Conservation (phyloP, 2,113 vertebrate species). For the Xiphophorus couchianus region DNA sequence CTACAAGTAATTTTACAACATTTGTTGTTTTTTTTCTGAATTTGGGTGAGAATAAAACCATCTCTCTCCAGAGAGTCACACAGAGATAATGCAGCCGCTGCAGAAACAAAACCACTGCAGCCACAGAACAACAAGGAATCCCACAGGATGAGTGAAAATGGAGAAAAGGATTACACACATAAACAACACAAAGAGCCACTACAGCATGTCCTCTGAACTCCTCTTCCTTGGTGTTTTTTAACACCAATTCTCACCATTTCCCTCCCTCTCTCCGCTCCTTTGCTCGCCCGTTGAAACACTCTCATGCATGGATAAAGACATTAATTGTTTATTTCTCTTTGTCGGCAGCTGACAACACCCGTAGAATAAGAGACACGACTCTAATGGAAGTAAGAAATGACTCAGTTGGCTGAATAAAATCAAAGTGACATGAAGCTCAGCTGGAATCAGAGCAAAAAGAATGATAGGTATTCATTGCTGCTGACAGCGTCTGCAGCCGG, state of each 20-base stretch:
- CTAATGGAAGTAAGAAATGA: not conserved
- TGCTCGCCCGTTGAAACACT: not conserved
- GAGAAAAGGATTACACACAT: conserved; percentile 37
- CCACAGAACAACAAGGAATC: conserved; percentile 23
- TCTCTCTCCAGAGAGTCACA: not conserved
- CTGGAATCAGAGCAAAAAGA: not conserved
- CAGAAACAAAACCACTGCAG: conserved; percentile 11
- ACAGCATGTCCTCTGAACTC: conserved; percentile 8
- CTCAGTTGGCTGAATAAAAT: not conserved
- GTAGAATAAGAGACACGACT: not conserved
- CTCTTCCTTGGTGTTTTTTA: not conserved
- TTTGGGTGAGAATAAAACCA: not conserved
- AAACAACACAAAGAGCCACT: conserved; percentile 57
- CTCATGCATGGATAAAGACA: not conserved
- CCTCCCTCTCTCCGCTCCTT: not conserved
- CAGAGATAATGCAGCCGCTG: not conserved
- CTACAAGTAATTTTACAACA: not conserved
- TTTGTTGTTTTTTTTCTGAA: not conserved
- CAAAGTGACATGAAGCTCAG: not conserved
- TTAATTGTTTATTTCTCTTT: not conserved
- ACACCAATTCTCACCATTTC: not conserved
- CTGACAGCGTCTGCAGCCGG: not conserved
- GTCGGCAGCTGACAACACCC: not conserved
- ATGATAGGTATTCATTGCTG: not conserved
- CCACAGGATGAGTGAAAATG: conserved; percentile 19